A percentile compares a stretch with the other conserved stretches of the same genome.
These are phyloP conservation scores for Trogon surrucura DNA, from an alignment of 2,113 vertebrate species.

Conservation along the genomic window DNA sequence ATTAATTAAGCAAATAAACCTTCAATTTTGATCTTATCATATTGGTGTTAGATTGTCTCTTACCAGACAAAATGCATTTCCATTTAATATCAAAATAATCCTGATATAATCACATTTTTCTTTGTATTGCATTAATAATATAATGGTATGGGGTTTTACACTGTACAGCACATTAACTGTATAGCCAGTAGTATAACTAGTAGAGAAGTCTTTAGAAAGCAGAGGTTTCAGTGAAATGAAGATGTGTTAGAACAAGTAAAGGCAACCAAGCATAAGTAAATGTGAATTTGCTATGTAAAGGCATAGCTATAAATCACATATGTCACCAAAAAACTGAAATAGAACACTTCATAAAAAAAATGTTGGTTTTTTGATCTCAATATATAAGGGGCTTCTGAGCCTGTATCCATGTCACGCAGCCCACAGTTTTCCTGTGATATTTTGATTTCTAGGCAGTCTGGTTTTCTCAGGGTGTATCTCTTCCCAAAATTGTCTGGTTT, in stretches of 20 bases:
- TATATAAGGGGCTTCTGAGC: neutral
- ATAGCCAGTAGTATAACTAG: neutral
- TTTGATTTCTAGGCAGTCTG: neutral
- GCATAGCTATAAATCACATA: neutral
- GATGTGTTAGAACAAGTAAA: neutral
- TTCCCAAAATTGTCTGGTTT: neutral
- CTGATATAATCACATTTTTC: neutral
- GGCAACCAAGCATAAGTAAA: neutral
- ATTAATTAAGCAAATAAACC: slow-evolving; percentile 2
- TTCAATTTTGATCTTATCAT: neutral
- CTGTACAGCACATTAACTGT: neutral
- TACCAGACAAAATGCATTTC: neutral
- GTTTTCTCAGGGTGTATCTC: neutral
- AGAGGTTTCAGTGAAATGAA: neutral
- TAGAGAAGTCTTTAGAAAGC: neutral
- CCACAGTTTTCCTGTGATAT: neutral
- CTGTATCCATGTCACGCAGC: rapidly evolving
- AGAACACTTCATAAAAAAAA: neutral
- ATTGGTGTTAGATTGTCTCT: neutral
- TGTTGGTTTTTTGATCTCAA: neutral
- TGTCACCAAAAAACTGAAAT: neutral
- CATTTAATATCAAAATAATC: neutral
- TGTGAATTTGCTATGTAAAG: neutral
- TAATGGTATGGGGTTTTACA: rapidly evolving
- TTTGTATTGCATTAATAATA: neutral